Evolutionary conservation across 2,797 vertebrate genomes (phyloP).

Genomic region (Cetoscarus ocellatus): DNA sequence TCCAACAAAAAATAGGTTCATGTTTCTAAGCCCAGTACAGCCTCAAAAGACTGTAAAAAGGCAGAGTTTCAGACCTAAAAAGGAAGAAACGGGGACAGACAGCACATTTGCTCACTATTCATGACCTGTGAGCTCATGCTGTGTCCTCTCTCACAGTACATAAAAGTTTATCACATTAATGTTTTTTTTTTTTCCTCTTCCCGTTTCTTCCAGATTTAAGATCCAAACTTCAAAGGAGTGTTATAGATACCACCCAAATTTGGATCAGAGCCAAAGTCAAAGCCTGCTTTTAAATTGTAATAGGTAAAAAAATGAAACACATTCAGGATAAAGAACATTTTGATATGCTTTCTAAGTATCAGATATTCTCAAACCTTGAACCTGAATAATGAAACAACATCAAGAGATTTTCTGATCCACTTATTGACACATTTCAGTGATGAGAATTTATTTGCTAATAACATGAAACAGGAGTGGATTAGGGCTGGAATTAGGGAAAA

Average conservation of each 20-base stretch:
- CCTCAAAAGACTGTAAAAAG: neutral
- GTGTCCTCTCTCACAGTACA: constrained; percentile 52
- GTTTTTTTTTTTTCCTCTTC: constrained; percentile 56
- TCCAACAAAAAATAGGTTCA: too few species aligned
- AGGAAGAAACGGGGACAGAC: constrained; percentile 7
- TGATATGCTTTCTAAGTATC: constrained; percentile 15
- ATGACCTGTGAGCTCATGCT: constrained; percentile 58
- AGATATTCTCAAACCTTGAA: constrained; percentile 21
- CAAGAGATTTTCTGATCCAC: constrained; percentile 1
- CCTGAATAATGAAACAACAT: constrained; percentile 19
- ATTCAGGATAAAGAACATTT: constrained; percentile 21
- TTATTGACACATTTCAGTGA: neutral
- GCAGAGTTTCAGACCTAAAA: constrained; percentile 33
- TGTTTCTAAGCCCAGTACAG: too few species aligned
- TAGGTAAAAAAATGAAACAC: neutral
- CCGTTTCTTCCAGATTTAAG: constrained; percentile 45
- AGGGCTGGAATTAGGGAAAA: neutral
- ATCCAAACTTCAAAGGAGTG: constrained; percentile 66
- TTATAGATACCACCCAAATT: constrained; percentile 30
- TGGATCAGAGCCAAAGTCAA: constrained; percentile 36
- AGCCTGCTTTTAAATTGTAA: constrained; percentile 31
- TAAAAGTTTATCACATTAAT: constrained; percentile 58
- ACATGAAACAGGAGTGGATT: neutral
- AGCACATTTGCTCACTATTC: constrained; percentile 52
- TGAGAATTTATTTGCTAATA: neutral